Base-by-base conservation (phyloP, 2,888 invertebrate species). In the Amblyteles armatorius region DNA sequence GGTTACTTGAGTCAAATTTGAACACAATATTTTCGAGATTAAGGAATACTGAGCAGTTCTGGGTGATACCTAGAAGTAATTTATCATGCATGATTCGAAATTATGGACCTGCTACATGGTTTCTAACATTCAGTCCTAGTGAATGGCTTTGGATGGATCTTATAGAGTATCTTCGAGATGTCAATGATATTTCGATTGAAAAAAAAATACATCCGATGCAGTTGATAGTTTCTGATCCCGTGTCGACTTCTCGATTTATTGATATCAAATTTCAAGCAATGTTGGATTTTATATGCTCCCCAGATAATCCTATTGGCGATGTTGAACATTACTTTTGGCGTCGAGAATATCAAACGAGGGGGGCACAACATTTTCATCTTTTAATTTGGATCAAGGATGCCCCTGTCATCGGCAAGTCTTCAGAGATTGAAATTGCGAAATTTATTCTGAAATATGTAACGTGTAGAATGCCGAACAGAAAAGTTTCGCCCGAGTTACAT, bases 381-480 rank as follows among this genome's bases (percentile, higher is more conserved):
- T 85, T 91, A 72, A 86, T 91, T 63, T 92, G 91, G 91, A 88
- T 91, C 11, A 86, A 91, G 80, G 88, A 88, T 74, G 88, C 88
- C 7, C 89, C 89, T 5, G 84, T 87, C 13, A 81, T 90, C n/a
- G 88, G 88, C 44, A 81, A 83, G 55, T 88, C 89, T 5, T 76
- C 88, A 3, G 26, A 84, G 19, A 88, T 88, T 19, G 88, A 90
- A 69, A 88, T 90, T 13, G 87, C 87, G 7, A 40, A 77, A 19
- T 90, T 90, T 50, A 88, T 90, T 13, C 44, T 52, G 33, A 79
- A 88, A 52, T 88, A 89, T 67, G 82, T 88, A 4, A 89, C 87
- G 22, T 89, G 89, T 72, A 83, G 79, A 65, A 78, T 90, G 48
- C 88, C 88, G 33, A 48, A 88, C 48, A 86, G 84, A 86, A 86